Percentiles rank a stretch among this genome's conserved stretches.
Conservation (phyloP, 1,140 invertebrate species). For the Heliconius hermathena region DNA sequence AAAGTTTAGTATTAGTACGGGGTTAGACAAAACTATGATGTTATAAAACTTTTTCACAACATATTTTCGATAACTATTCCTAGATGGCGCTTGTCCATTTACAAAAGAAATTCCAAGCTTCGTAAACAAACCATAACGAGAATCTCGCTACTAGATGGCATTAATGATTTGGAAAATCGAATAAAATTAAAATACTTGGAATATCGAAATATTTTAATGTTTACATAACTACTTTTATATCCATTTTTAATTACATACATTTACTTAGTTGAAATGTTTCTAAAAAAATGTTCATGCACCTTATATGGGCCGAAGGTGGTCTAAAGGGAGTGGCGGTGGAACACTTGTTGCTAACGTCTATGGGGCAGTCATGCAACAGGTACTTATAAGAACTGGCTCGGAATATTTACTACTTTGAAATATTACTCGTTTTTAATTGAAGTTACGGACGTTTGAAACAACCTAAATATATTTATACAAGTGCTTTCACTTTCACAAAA, state of each 20-base stretch:
- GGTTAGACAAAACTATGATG: not conserved
- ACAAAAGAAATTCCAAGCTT: not conserved
- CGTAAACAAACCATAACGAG: not conserved
- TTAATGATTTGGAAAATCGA: not conserved
- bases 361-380: constrained; percentile 32
- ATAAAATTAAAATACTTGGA: not conserved
- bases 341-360: constrained; percentile 35
- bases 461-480: constrained; percentile 3
- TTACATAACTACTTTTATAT: not conserved
- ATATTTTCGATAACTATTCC: not conserved
- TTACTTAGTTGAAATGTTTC: not conserved
- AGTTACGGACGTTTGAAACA: constrained; percentile 6
- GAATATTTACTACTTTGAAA: constrained; percentile 21
- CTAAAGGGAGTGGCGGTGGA: not conserved
- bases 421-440: constrained; percentile 14
- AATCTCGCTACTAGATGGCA: constrained; percentile 18
- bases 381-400: constrained; percentile 17
- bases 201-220: not conserved
- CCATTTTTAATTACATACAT: not conserved
- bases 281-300: not conserved
- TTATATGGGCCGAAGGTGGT: not conserved
- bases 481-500: constrained; percentile 12
- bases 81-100: not conserved
- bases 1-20: no score
- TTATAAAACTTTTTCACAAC: not conserved